Percentiles rank a stretch among this genome's conserved stretches.
These are phyloP conservation scores for Tineola bisselliella DNA, from an alignment of 2,888 invertebrate species.

Conservation along the genomic window DNA sequence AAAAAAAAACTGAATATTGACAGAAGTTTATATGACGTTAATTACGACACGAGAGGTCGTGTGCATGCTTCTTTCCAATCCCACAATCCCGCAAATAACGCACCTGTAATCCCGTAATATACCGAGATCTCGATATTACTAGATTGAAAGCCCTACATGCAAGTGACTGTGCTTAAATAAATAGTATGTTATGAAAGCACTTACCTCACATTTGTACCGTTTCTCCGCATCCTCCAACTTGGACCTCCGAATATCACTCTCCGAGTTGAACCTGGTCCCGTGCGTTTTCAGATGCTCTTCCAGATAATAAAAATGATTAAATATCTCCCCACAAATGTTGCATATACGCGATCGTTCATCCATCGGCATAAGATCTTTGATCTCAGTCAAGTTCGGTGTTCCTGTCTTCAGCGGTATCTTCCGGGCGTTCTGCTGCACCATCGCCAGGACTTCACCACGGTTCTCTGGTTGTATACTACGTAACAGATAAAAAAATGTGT, in stretches of 20 bases:
- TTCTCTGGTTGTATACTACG: slow-evolving; percentile 51
- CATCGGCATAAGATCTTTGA: slow-evolving; percentile 24
- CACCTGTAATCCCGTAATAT: no score
- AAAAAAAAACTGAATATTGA: no score
- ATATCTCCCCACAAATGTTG: slow-evolving; percentile 55
- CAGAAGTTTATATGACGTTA: no score
- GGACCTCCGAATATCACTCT: slow-evolving; percentile 19
- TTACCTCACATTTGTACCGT: slow-evolving; percentile 41
- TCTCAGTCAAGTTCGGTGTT: slow-evolving; percentile 14
- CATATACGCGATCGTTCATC: slow-evolving; percentile 50
- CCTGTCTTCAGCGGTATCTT: slow-evolving; percentile 39
- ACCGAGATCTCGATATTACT: no score
- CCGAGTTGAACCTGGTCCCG: slow-evolving; percentile 35
- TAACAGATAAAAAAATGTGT: no score
- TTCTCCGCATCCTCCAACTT: slow-evolving; percentile 36
- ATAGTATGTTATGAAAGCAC: neutral
- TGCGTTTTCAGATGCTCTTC: slow-evolving; percentile 56
- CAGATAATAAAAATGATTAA: slow-evolving; percentile 54
- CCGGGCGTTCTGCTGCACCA: slow-evolving; percentile 55
- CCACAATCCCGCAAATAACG: no score
- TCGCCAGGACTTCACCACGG: slow-evolving; percentile 47
- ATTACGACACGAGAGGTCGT: no score
- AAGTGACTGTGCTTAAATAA: no score
- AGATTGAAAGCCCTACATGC: no score
- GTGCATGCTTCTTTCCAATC: no score